Evolutionary conservation across 2,113 vertebrate genomes (phyloP).

Genomic region (Paradoxurus hermaphroditus): DNA sequence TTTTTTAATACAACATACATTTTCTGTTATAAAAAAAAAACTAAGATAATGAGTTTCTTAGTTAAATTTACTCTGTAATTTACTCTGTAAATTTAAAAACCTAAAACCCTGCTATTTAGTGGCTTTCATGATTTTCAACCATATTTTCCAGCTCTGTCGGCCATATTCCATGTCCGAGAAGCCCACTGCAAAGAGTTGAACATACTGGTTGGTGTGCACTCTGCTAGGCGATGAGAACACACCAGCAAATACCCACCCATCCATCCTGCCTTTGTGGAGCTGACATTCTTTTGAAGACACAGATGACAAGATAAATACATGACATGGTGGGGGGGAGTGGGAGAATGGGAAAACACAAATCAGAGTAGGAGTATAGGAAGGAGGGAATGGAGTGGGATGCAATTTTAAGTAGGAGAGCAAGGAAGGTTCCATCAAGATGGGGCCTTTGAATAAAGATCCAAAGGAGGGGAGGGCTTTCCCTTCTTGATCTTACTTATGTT

Average conservation of each 20-base stretch:
- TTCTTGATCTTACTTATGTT: neutral
- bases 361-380: rapidly evolving
- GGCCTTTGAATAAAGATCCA: neutral
- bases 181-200: neutral
- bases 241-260: neutral
- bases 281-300: neutral
- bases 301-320: neutral
- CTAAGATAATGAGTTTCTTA: neutral
- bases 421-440: neutral
- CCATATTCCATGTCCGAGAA: neutral
- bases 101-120: neutral
- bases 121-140: neutral
- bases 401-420: neutral
- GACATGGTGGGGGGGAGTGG: too few relatives aligned
- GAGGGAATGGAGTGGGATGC: neutral
- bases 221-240: neutral
- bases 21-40: neutral
- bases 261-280: neutral
- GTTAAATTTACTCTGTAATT: too few relatives aligned
- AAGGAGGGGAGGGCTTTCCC: neutral
- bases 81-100: neutral
- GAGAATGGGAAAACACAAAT: neutral
- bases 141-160: neutral
- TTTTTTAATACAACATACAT: neutral
- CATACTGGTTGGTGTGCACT: neutral